These are phyloP conservation scores for Micromesistius poutassou DNA, from an alignment of 2,797 vertebrate genomes.

Conservation along the genomic window DNA sequence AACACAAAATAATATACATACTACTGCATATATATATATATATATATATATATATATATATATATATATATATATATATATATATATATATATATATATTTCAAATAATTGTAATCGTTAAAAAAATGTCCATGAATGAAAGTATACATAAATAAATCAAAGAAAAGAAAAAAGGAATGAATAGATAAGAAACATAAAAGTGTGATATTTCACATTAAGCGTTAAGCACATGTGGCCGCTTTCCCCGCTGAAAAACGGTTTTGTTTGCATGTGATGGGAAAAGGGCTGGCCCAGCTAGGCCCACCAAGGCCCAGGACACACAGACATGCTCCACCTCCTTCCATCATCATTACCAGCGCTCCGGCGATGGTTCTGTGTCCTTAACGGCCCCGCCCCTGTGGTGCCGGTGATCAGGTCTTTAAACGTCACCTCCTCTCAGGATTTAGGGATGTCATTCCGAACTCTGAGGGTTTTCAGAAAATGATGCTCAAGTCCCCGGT, in stretches of 20 bases:
- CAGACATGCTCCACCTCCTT: neutral
- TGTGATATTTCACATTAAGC: neutral
- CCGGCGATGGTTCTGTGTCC: neutral
- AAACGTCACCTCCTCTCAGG: neutral
- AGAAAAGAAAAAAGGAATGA: neutral
- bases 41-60: too few species aligned
- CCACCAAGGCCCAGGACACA: neutral
- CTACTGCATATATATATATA: too few species aligned
- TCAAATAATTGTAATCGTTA: too few species aligned
- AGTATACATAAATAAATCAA: neutral
- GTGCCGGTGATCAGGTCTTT: neutral
- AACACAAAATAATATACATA: neutral
- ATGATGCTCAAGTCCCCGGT: neutral
- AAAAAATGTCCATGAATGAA: too few species aligned
- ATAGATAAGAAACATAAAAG: too few species aligned
- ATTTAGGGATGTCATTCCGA: neutral
- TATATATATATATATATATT: too few species aligned
- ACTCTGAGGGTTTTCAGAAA: neutral
- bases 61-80: too few species aligned
- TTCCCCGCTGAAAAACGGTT: neutral
- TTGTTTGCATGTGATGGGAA: neutral
- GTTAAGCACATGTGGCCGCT: neutral
- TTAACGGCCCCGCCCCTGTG: neutral
- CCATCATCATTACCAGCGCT: neutral
- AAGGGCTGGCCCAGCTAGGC: too few species aligned